phyloP scores from a whole-genome alignment of 35 echinoderm and acorn worm species.

The Heliocidaris erythrogramma region DNA sequence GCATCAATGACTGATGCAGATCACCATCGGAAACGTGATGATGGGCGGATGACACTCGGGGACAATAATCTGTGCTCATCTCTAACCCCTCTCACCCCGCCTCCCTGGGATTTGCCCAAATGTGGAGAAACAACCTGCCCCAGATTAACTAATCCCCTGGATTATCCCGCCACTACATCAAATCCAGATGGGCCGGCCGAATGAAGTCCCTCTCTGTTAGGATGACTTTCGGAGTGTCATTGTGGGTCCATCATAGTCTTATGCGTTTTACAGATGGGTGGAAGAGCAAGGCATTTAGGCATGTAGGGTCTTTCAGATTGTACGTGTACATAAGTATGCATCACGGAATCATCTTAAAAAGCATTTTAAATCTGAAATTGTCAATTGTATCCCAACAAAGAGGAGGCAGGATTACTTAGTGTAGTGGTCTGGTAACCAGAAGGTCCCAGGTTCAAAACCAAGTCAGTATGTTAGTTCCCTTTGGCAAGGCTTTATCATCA shows the following conservation, averaged over 20 bases:
- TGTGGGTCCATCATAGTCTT: background rate
- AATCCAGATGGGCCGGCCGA: conserved; percentile 1
- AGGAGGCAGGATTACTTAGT: too few species aligned
- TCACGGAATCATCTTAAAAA: too few species aligned
- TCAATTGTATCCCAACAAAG: too few species aligned
- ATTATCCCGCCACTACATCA: conserved; percentile 34
- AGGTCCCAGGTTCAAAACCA: too few species aligned
- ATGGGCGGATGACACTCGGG: conserved; percentile 6
- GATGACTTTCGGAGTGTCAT: background rate
- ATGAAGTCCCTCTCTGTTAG: conserved; percentile 7
- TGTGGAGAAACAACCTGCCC: conserved; percentile 4
- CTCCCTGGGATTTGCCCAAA: background rate
- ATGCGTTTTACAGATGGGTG: conserved; percentile 15
- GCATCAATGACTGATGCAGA: background rate
- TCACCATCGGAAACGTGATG: background rate
- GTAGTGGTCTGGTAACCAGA: too few species aligned
- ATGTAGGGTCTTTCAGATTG: background rate
- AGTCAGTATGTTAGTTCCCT: too few species aligned
- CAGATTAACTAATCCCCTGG: conserved; percentile 27
- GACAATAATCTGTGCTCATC: conserved; percentile 5
- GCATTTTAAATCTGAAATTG: too few species aligned
- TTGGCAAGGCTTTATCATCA: too few species aligned
- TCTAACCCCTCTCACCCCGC: background rate
- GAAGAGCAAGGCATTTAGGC: background rate
- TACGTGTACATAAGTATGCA: too few species aligned